Evolutionary conservation across 2,797 vertebrate species (phyloP).

Genomic region (Rachycentron canadum): DNA sequence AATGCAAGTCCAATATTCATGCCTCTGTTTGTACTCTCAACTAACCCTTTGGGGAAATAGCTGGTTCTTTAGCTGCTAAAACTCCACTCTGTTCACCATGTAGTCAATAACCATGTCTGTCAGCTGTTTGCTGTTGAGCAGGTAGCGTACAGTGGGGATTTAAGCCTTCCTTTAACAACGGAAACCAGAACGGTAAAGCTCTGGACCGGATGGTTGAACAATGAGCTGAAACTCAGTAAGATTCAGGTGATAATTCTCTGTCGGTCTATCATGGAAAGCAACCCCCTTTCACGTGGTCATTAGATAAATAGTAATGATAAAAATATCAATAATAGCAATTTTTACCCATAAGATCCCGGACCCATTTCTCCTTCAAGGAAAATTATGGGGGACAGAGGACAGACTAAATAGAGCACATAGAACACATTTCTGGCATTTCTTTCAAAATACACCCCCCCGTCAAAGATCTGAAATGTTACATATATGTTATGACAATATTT

Average conservation of each 20-base stretch:
- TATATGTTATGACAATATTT: too few species aligned
- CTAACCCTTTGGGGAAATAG: neutral
- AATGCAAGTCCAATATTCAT: neutral
- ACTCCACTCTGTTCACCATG: neutral
- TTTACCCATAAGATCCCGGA: too few species aligned
- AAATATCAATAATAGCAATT: neutral
- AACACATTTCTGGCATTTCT: too few species aligned
- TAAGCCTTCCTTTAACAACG: neutral
- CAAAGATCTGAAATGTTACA: too few species aligned
- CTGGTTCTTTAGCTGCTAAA: neutral
- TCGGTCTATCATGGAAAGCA: neutral
- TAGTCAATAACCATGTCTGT: neutral
- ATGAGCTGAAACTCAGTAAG: neutral
- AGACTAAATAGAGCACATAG: too few species aligned
- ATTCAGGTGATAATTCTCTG: neutral
- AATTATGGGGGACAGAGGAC: too few species aligned
- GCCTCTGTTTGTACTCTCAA: neutral
- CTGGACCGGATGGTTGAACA: neutral
- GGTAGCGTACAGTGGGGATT: neutral
- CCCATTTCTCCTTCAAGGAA: too few species aligned
- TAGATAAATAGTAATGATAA: neutral
- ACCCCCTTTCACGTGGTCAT: neutral
- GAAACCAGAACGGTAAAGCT: neutral
- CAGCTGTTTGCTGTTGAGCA: neutral
- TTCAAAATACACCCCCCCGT: too few species aligned